Evolutionary conservation across 2,888 invertebrate genomes (phyloP), one percentile per base, ranked within the genome.

Genomic region (Caenorhabditis sinica): DNA sequence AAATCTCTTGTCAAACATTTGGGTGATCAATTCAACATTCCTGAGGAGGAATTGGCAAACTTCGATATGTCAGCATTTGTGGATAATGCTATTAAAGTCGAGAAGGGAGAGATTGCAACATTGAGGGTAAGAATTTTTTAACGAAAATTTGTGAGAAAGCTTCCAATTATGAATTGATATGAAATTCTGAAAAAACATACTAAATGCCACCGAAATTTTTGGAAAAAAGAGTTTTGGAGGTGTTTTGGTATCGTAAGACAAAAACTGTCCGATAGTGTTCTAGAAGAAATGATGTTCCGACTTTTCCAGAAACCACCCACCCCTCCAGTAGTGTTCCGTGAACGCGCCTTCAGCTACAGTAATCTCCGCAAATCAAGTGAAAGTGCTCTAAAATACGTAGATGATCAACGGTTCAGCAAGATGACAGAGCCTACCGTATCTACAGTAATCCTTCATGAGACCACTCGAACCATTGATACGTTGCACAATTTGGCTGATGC

Each of bases 1-100:
- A 90, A 90, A 66, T 85, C 83, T 20, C 72, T 91, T 11, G 90
- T 91, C n/a, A 91, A 90, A 60, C 89, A 91, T 77, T 82, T 91
- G 17, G 91, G 91, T 2, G 90, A 91, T 85, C 90, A 92, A 74
- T 90, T 92, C 72, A 91, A 92, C 73, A 86, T 92, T 65, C 91
- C 90, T 3, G 86, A 88, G 6, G 88, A 86, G 23, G 88, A 89
- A 20, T 68, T 92, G 28, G 82, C 84, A 13, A 87, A 90, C 30
- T 88, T 91, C 45, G 86, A 92, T 77, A 85, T 92, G 82, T 88
- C 89, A 36, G 80, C 87, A 20, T 92, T 92, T 77, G 91, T 92
- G 13, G 91, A 91, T 61, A 88, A 91, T 73, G 92, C 92, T 2
- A 91, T 92, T 40, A 91, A 84, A 81, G 84, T 84, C 11, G 85